Conservation (phyloP, 1,140 invertebrate genomes). For the Drosophila saltans region DNA sequence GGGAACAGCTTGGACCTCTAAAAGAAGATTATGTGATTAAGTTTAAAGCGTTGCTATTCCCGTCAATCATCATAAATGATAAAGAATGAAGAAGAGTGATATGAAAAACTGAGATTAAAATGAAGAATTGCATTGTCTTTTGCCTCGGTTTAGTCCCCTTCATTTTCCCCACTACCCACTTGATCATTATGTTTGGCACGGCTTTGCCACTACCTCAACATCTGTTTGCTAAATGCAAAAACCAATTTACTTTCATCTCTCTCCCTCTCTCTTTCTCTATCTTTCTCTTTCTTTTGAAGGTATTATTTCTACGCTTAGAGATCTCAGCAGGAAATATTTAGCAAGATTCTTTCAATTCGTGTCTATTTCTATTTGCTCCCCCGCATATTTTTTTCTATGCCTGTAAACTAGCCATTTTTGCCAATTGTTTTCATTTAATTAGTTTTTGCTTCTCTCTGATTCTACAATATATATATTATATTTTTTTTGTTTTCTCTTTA, state of each 20-base stretch:
- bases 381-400: neutral
- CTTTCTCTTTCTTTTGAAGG: neutral
- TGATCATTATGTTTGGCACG: neutral
- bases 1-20: conserved; percentile 17
- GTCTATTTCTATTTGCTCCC: conserved; percentile 14
- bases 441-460: conserved; percentile 33
- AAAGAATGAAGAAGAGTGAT: neutral
- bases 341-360: conserved; percentile 34
- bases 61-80: conserved; percentile 58
- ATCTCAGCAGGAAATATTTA: conserved; percentile 75
- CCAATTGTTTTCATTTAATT: conserved; percentile 78
- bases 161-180: too few species aligned
- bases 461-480: neutral
- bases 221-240: neutral
- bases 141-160: neutral
- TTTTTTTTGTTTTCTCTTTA: neutral
- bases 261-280: neutral
- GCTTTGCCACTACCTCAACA: conserved; percentile 12
- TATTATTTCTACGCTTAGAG: neutral
- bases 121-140: conserved; percentile 23
- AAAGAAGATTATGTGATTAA: conserved; percentile 66
- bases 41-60: conserved; percentile 36
- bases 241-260: conserved; percentile 4
- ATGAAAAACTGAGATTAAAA: neutral
- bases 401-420: conserved; percentile 57